phyloP scores from a whole-genome alignment of 2,888 invertebrate species.

The Phengaris arion region DNA sequence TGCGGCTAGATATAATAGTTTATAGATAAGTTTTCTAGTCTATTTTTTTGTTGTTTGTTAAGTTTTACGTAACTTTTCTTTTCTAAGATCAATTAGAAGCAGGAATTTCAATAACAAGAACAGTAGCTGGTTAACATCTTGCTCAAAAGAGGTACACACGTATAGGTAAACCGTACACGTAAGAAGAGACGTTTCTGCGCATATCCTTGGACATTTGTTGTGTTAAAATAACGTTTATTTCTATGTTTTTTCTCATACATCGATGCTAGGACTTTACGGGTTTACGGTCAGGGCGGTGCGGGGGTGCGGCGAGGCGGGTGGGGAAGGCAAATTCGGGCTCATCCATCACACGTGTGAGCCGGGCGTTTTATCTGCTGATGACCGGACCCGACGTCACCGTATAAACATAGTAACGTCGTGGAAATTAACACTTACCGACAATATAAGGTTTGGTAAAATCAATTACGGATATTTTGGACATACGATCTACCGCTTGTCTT shows the following conservation, averaged over 20 bases:
- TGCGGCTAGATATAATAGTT: neutral
- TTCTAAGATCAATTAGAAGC: too few species aligned
- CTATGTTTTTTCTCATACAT: neutral
- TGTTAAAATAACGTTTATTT: neutral
- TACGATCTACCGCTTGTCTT: too few species aligned
- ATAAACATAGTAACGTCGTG: neutral
- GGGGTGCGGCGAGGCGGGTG: constrained; percentile 76
- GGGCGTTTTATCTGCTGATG: constrained; percentile 78
- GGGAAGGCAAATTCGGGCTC: constrained; percentile 69
- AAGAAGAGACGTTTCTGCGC: neutral
- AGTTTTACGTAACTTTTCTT: too few species aligned
- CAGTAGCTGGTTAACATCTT: too few species aligned
- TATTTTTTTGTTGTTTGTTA: neutral
- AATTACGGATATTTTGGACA: too few species aligned
- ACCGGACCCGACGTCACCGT: constrained; percentile 58
- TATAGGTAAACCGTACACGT: too few species aligned
- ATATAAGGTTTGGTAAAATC: too few species aligned
- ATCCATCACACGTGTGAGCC: constrained; percentile 79
- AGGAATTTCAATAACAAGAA: too few species aligned
- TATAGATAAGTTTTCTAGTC: neutral
- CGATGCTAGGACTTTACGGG: constrained; percentile 62
- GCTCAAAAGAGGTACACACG: too few species aligned
- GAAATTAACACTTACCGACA: neutral
- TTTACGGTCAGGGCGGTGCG: constrained; percentile 55
- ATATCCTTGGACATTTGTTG: neutral